Base-by-base conservation (phyloP, 2,797 vertebrate genomes). In the Sus cebifrons region DNA sequence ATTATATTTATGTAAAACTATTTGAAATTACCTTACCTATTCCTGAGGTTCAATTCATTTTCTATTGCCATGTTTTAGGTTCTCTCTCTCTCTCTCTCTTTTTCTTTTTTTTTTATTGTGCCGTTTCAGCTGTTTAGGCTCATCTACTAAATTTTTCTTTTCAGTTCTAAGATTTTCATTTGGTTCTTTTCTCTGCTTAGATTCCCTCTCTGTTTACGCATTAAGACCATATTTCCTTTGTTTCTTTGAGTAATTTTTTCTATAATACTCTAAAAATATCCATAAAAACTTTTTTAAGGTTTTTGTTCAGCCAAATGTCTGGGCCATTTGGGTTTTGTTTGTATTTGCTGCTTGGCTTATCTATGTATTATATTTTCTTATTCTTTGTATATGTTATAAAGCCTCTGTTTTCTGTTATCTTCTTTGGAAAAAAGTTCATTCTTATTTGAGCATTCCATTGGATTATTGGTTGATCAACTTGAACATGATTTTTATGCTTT, bases 121-220 rank as follows among this genome's bases (percentile, higher is more conserved):
- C 36, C 4, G 36, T 36, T 36, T 36, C 36, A 91, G 29, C 62
- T 52, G 0, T 40, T 73, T 70, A 67, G 64, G 9, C 17, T 17
- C 29, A 21, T 25, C 23, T 5, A 85, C 20, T 87, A 65, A 74
- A 36, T 20, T 75, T 73, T 93, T 89, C 52, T 56, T 75, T 94
- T 71, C 4, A 79, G 20, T 68, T 91, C 58, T 79, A 85, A 60
- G 67, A 88, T 36, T 94, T 71, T 17, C 18, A 74, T 87, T 68
- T 73, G 67, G 15, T 73, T 62, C 9, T 67, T 94, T 93, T 74
- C 23, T 88, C 29, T 95, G 36, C 73, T 94, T 93, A 71, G 23
- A 71, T 36, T 65, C n/a, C n/a, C 8, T 78, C 56, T 91, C 54
- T 82, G 13, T 74, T 88, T 16, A 74, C 3, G 49, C 52, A n/a